Evolutionary conservation across 2,797 vertebrate species (phyloP).

Genomic region (Microtus agrestis): DNA sequence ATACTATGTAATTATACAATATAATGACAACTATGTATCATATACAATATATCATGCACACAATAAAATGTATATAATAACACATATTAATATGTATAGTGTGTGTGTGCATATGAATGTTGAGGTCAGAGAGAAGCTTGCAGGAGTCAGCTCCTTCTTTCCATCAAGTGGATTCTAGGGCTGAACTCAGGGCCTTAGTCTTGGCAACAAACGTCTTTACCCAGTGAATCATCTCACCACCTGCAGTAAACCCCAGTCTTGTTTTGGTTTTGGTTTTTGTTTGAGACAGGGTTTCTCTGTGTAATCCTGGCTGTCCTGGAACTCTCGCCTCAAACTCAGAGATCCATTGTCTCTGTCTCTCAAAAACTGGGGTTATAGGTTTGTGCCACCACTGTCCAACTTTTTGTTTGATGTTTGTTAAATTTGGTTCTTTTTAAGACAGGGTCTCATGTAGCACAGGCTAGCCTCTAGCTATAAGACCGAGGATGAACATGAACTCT

Average conservation of each 20-base stretch:
- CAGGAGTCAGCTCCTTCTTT: neutral
- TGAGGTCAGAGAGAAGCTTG: neutral
- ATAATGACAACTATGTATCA: neutral
- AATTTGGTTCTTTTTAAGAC: neutral
- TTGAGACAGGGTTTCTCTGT: neutral
- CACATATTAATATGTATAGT: neutral
- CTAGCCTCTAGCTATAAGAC: too few species aligned
- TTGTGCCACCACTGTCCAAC: neutral
- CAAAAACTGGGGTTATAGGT: neutral
- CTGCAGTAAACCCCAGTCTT: neutral
- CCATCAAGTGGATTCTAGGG: neutral
- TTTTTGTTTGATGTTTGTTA: neutral
- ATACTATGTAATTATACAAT: neutral
- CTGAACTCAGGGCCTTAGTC: neutral
- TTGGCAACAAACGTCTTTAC: neutral
- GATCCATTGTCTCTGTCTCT: neutral
- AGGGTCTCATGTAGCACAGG: neutral
- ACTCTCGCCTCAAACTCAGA: neutral
- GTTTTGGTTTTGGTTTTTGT: too few species aligned
- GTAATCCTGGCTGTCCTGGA: neutral
- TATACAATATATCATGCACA: neutral
- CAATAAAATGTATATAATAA: neutral
- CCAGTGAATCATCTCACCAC: neutral
- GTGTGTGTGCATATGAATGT: too few species aligned
- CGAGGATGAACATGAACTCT: neutral